phyloP scores from a whole-genome alignment of 2,797 vertebrate species.

The Sebastes oblongus region DNA sequence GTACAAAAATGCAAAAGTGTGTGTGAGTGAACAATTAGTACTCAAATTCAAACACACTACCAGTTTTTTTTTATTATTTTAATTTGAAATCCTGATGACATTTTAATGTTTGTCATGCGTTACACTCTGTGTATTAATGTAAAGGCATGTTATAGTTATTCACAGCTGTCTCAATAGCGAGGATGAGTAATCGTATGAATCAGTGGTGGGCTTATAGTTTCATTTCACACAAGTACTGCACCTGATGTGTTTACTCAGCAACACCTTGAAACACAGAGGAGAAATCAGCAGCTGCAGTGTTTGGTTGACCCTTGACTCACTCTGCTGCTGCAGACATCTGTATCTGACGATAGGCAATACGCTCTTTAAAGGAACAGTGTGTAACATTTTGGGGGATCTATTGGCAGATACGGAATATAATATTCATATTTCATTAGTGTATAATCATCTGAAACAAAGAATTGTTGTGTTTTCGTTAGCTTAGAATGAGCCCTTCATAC shows the following conservation, averaged over 20 bases:
- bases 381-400: too few relatives aligned
- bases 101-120: not conserved
- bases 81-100: not conserved
- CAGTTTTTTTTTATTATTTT: not conserved
- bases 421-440: not conserved
- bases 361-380: not conserved
- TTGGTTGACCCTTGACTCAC: not conserved
- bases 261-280: not conserved
- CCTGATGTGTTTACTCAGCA: not conserved
- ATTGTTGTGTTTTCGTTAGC: not conserved
- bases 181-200: not conserved
- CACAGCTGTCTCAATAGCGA: not conserved
- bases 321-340: not conserved
- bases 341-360: not conserved
- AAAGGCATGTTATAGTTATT: not conserved
- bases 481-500: not conserved
- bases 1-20: not conserved
- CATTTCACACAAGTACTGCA: not conserved
- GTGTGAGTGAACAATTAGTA: not conserved
- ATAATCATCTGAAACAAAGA: fast-evolving
- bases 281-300: not conserved
- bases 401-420: too few relatives aligned
- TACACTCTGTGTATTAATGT: not conserved
- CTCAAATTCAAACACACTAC: not conserved
- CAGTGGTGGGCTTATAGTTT: not conserved